Conservation (phyloP, 92 coral and sea anemone genomes). For the Porites cylindrica region DNA sequence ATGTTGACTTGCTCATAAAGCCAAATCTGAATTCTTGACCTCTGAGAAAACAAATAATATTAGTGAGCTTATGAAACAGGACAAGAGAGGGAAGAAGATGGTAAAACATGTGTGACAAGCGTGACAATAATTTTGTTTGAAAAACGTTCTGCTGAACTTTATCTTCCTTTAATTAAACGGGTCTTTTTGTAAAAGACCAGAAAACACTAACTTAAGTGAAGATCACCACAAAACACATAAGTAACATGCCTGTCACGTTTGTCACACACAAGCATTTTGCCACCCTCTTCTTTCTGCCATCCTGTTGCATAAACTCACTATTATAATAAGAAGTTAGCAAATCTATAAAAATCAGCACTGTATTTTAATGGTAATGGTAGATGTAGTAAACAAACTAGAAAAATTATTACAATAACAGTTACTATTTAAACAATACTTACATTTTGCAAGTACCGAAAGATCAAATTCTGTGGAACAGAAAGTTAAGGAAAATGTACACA, state of each 20-base stretch:
- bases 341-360: not conserved
- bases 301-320: too few relatives aligned
- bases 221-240: too few relatives aligned
- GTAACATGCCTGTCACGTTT: too few relatives aligned
- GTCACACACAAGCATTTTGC: too few relatives aligned
- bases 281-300: too few relatives aligned
- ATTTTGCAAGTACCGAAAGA: constrained; percentile 97
- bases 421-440: constrained; percentile 71
- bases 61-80: not conserved
- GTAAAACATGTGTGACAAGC: too few relatives aligned
- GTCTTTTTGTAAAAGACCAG: too few relatives aligned
- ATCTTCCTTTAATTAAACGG: too few relatives aligned
- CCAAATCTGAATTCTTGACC: constrained; percentile 97
- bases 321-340: too few relatives aligned
- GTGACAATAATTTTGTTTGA: too few relatives aligned
- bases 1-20: constrained; percentile 96
- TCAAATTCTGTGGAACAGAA: constrained; percentile 76
- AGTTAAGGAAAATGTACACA: constrained; percentile 75
- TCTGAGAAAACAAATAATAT: constrained; percentile 46
- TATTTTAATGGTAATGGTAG: not conserved
- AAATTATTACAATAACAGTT: not conserved
- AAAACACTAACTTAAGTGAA: too few relatives aligned
- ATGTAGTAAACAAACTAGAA: not conserved
- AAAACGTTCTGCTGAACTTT: too few relatives aligned
- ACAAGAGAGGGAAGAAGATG: not conserved